Base-by-base conservation (phyloP, 2,113 vertebrate genomes). In the Mobula hypostoma region DNA sequence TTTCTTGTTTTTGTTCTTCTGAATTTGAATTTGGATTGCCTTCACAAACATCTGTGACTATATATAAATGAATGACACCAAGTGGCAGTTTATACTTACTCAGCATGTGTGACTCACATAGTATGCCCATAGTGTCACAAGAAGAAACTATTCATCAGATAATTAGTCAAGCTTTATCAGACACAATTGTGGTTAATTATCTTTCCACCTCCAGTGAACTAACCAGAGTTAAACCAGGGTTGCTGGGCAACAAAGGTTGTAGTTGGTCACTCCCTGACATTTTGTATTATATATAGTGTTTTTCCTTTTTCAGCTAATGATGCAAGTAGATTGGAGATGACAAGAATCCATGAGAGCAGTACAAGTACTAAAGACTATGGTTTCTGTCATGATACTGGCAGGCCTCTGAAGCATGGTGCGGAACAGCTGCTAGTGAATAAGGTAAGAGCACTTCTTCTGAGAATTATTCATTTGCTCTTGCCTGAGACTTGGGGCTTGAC, bases 401-500 rank as follows among this genome's bases (percentile, higher is more conserved):
- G 97, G 94, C 95, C 97, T 87, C 95, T 98, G 79, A 97, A 97
- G 95, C 97, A 97, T 15, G 97, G 98, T 90, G 98, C 97, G 32
- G 97, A 98, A 95, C 97, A 98, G 40, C 96, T 98, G 90, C 97
- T 97, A 78, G 97, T 98, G 95, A 97, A 97, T 94, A 95, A 98
- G 94, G 97, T 98, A 97, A 98, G 97, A 92, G 40, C 0, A 27
- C 29, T 93, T 76, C 70, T 4, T 74, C 70, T 24, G 19, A 56
- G 21, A 74, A 40, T 74, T 14, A 56, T 0, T 76, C 14, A 74
- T 76, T 56, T 76, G 72, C 48, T 76, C 36, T 17, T 56, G 32
- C 48, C 91, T 76, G 24, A 74, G 70, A 93, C 6, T 91, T 90
- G 87, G 29, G 29, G 87, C 11, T 68, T 36, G 19, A 21, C 68